Evolutionary conservation across 2,113 vertebrate genomes (phyloP).

Genomic region (Thymallus thymallus): DNA sequence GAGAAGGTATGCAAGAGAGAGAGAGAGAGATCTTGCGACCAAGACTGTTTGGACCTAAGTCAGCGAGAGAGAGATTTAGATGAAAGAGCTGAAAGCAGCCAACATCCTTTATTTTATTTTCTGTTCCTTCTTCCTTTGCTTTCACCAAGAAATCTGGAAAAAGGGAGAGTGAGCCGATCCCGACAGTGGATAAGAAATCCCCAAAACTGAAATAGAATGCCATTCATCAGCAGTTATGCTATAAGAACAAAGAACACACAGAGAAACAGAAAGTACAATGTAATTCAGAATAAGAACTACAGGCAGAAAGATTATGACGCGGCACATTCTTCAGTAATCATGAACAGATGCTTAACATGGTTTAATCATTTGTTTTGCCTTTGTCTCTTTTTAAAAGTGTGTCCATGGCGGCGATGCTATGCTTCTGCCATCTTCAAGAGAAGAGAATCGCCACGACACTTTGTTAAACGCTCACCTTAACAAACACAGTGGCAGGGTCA

Average conservation of each 20-base stretch:
- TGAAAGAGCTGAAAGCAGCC: conserved; percentile 41
- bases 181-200: not conserved
- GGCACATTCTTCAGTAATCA: not conserved
- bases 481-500: no score
- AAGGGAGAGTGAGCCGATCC: not conserved
- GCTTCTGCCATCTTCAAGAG: no score
- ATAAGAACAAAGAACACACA: not conserved
- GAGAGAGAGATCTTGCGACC: not conserved
- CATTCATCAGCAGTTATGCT: not conserved
- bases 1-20: not conserved
- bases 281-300: not conserved
- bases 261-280: not conserved
- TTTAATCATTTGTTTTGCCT: not conserved
- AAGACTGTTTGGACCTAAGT: conserved; percentile 18
- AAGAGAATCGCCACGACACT: no score
- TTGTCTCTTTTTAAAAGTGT: no score
- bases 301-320: not conserved
- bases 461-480: no score
- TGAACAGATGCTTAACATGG: not conserved
- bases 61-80: conserved; percentile 35
- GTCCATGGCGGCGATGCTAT: no score
- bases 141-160: conserved; percentile 9
- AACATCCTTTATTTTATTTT: conserved; percentile 29
- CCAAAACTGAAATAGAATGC: not conserved
- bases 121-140: not conserved